Conservation (phyloP, 64 coral and sea anemone species). For the Catalaphyllia jardinei region DNA sequence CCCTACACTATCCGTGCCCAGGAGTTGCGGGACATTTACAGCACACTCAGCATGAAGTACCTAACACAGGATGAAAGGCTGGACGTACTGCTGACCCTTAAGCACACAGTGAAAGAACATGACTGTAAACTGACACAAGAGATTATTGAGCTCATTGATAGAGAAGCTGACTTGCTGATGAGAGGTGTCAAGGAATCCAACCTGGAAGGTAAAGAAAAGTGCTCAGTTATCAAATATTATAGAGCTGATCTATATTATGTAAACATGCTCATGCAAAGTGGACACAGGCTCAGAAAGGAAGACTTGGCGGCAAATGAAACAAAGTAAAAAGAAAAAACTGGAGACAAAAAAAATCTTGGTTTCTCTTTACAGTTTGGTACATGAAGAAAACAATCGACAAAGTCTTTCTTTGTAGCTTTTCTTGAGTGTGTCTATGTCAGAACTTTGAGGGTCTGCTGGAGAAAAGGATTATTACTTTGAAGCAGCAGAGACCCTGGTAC, state of each 20-base stretch:
- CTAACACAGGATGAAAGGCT: constrained; percentile 94
- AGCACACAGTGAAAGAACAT: constrained; percentile 97
- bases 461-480: too few species aligned
- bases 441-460: too few species aligned
- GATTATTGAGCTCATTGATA: constrained; percentile 95
- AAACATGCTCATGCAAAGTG: too few species aligned
- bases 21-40: constrained; percentile 96
- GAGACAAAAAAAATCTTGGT: too few species aligned
- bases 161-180: constrained; percentile 97
- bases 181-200: constrained; percentile 98
- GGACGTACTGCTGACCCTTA: constrained; percentile 89
- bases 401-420: too few species aligned
- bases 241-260: not conserved
- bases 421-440: too few species aligned
- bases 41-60: constrained; percentile 96
- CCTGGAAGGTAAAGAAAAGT: constrained; percentile 72
- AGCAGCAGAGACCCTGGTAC: too few species aligned
- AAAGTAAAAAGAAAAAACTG: not conserved
- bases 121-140: constrained; percentile 99
- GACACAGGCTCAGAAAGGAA: too few species aligned
- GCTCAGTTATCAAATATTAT: not conserved
- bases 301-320: not conserved
- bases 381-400: too few species aligned
- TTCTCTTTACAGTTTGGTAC: too few species aligned
- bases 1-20: constrained; percentile 94